These are phyloP conservation scores for Donacobius atricapilla DNA, from an alignment of 2,113 vertebrate genomes.

Conservation along the genomic window DNA sequence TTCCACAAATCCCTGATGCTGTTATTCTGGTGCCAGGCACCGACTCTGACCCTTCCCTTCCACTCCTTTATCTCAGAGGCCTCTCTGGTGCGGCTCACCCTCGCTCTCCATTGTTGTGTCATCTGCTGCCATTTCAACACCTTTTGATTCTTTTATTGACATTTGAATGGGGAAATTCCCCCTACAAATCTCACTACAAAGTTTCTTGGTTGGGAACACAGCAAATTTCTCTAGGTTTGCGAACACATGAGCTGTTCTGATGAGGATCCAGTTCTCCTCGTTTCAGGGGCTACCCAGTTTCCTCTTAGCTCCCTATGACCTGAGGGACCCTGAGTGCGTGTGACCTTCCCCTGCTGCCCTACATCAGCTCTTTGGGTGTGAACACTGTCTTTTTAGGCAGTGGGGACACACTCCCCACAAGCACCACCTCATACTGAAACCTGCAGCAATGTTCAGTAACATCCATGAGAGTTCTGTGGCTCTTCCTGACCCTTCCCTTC, in stretches of 20 bases:
- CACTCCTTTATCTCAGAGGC: background rate
- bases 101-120: fast-evolving
- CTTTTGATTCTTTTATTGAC: background rate
- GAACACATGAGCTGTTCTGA: background rate
- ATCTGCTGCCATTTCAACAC: background rate
- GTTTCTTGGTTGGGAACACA: background rate
- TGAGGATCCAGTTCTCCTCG: background rate
- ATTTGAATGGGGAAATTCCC: background rate
- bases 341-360: background rate
- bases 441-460: fast-evolving
- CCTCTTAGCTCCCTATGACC: background rate
- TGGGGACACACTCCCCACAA: fast-evolving
- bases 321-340: fast-evolving
- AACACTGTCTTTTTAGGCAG: background rate
- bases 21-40: background rate
- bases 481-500: background rate
- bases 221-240: background rate
- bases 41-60: background rate
- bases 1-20: background rate
- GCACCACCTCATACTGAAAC: background rate
- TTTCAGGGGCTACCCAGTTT: background rate
- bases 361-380: background rate
- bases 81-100: background rate
- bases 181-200: background rate
- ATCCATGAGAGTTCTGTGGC: too few species aligned